These are phyloP conservation scores for Thalassophryne amazonica DNA, from an alignment of 2,797 vertebrate species.

Conservation along the genomic window DNA sequence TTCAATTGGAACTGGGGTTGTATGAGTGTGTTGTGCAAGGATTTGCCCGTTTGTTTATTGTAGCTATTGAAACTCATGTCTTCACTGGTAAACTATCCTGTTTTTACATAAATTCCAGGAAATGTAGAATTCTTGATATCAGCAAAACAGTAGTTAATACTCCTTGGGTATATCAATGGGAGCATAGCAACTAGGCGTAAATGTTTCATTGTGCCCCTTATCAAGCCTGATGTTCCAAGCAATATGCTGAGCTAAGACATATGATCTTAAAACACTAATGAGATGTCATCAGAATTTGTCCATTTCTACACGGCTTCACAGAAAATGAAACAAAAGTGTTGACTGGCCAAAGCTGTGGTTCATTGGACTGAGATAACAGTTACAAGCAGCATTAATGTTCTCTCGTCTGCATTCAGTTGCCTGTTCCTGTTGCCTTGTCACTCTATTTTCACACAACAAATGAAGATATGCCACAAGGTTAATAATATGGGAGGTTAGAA, in stretches of 20 bases:
- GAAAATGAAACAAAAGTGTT: constrained; percentile 27
- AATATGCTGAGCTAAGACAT: constrained; percentile 47
- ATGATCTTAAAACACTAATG: constrained; percentile 39
- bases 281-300: constrained; percentile 31
- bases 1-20: no score
- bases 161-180: constrained; percentile 12
- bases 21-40: no score
- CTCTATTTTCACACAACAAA: constrained; percentile 19
- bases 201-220: not conserved
- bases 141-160: constrained; percentile 17
- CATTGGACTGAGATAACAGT: constrained; percentile 34
- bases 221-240: constrained; percentile 16
- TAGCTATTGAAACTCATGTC: no score
- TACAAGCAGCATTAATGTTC: constrained; percentile 8
- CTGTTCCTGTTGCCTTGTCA: constrained; percentile 2
- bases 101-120: not conserved
- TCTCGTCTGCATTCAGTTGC: constrained; percentile 19
- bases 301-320: constrained; percentile 27
- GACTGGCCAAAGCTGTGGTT: constrained; percentile 41
- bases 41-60: no score
- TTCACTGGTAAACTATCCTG: no score
- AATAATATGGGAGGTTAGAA: no score
- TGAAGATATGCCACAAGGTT: constrained; percentile 2
- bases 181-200: not conserved
- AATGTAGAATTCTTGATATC: constrained; percentile 5